Percentiles rank a stretch among this genome's conserved stretches.
Conservation (phyloP, 1,140 invertebrate genomes). For the Sitobion miscanthi region DNA sequence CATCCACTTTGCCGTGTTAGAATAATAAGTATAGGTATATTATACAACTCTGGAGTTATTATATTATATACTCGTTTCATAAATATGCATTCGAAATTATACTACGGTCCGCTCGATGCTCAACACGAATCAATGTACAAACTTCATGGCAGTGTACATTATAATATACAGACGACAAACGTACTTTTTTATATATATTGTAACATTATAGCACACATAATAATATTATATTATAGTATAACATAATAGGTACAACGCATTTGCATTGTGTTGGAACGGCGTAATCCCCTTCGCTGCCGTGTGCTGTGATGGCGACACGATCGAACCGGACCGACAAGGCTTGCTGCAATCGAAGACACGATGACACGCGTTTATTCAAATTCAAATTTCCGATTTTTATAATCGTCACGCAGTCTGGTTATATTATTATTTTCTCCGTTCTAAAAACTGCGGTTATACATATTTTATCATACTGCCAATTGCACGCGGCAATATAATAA, state of each 20-base stretch:
- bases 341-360: slow-evolving; percentile 12
- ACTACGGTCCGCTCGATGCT: not conserved
- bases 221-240: not conserved
- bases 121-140: not conserved
- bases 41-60: not conserved
- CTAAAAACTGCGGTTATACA: not conserved
- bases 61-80: not conserved
- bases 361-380: not conserved
- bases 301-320: not conserved
- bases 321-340: not conserved
- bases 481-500: not conserved
- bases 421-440: not conserved
- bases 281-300: not conserved
- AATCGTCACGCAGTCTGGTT: not conserved
- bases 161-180: not conserved
- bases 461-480: not conserved
- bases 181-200: not conserved
- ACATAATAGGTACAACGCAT: slow-evolving; percentile 1
- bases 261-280: not conserved
- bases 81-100: slow-evolving; percentile 3
- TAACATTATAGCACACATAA: not conserved
- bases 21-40: not conserved
- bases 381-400: not conserved
- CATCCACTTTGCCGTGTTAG: not conserved
- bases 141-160: not conserved